A percentile compares a stretch with the other conserved stretches of the same genome.
phyloP scores from a whole-genome alignment of 2,888 invertebrate species.

The Pheosia gnoma region DNA sequence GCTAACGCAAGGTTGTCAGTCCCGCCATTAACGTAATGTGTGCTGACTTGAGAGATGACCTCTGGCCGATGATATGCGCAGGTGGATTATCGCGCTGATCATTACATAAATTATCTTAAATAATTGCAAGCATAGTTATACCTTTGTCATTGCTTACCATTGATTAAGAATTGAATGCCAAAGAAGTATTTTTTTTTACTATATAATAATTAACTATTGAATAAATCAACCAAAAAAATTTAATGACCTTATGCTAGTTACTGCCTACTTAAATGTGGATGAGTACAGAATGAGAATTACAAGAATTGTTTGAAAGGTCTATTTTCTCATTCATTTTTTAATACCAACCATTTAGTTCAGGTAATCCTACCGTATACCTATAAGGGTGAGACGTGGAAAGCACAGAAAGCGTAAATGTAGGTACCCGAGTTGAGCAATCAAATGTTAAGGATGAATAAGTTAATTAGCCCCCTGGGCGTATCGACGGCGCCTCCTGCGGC shows the following conservation, averaged over 20 bases:
- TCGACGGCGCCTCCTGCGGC: slow-evolving; percentile 79
- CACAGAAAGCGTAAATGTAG: slow-evolving; percentile 49
- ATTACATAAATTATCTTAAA: slow-evolving; percentile 26
- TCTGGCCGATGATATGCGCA: slow-evolving; percentile 25
- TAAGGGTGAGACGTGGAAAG: slow-evolving; percentile 51
- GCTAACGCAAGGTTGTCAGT: slow-evolving; percentile 34
- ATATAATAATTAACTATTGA: too few relatives aligned
- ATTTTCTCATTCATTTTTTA: too few relatives aligned
- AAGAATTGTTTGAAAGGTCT: too few relatives aligned
- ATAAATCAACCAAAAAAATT: too few relatives aligned
- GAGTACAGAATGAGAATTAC: too few relatives aligned
- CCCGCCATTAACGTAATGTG: slow-evolving; percentile 44
- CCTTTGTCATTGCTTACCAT: too few relatives aligned
- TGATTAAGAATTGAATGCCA: too few relatives aligned
- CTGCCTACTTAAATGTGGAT: too few relatives aligned
- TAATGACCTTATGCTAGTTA: too few relatives aligned
- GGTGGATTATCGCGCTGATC: slow-evolving; percentile 30
- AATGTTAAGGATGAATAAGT: slow-evolving; percentile 84
- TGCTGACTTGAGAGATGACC: slow-evolving; percentile 31
- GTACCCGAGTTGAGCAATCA: slow-evolving; percentile 78
- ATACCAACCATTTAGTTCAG: slow-evolving; percentile 28
- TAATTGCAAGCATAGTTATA: slow-evolving; percentile 18
- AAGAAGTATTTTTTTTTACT: too few relatives aligned
- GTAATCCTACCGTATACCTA: slow-evolving; percentile 35
- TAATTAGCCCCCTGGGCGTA: slow-evolving; percentile 82